Evolutionary conservation across 1,140 invertebrate species (phyloP).

Genomic region (Ctenoplectra terminalis): DNA sequence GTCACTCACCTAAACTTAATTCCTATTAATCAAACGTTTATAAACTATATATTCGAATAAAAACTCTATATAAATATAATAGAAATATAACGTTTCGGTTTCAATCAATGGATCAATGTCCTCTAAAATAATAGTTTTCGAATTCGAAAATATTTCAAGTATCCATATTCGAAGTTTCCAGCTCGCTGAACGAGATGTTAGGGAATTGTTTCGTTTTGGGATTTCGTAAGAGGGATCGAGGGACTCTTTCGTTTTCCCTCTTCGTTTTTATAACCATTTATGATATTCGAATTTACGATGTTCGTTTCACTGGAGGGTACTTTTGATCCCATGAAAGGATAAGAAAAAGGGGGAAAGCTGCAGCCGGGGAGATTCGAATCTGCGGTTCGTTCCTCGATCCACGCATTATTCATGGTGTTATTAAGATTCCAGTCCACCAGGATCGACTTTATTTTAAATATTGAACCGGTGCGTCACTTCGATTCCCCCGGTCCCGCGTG

Average conservation of each 20-base stretch:
- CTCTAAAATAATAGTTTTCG: no score
- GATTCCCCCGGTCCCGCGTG: background rate
- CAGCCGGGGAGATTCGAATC: background rate
- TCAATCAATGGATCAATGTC: no score
- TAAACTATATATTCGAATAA: no score
- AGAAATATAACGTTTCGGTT: no score
- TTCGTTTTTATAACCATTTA: background rate
- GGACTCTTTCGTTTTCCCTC: background rate
- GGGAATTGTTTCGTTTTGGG: background rate
- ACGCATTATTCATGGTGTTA: background rate
- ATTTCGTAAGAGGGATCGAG: background rate
- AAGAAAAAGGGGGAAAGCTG: background rate
- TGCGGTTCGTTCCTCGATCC: background rate
- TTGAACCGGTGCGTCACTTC: background rate
- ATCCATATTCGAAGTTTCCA: no score
- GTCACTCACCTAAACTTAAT: no score
- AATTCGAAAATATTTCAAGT: no score
- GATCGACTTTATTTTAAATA: background rate
- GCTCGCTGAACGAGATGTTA: no score
- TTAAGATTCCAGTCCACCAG: background rate
- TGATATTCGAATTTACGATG: background rate
- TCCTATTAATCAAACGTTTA: no score
- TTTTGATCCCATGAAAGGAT: background rate
- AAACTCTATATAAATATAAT: no score
- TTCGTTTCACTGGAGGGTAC: background rate